Percentiles rank a stretch among this genome's conserved stretches.
phyloP scores from a whole-genome alignment of 1,140 invertebrate species.

The Helicoverpa armigera region DNA sequence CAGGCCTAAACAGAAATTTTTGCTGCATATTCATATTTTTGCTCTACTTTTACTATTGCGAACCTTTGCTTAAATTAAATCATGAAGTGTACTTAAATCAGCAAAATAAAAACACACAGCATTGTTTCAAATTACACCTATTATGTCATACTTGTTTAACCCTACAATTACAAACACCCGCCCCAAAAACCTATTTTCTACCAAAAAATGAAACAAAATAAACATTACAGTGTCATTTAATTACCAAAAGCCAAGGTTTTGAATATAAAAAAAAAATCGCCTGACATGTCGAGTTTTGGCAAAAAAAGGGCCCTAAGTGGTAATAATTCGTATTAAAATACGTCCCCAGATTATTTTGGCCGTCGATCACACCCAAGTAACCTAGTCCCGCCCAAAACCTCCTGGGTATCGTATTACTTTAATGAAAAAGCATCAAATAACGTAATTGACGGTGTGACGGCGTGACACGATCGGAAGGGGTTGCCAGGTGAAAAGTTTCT shows the following conservation, averaged over 20 bases:
- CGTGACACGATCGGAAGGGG: conserved; percentile 28
- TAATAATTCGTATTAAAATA: conserved; percentile 39
- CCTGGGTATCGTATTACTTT: conserved; percentile 73
- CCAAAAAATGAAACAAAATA: conserved; percentile 1
- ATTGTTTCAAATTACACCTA: not conserved
- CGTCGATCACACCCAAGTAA: conserved; percentile 67
- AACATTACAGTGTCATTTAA: not conserved
- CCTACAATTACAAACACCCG: not conserved
- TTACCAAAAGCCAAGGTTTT: conserved; percentile 30
- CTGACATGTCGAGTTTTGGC: conserved; percentile 17
- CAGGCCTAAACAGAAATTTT: not conserved
- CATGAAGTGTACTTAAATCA: too few species aligned
- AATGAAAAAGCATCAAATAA: conserved; percentile 85
- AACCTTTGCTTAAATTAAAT: not conserved
- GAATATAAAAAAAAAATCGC: conserved; percentile 1
- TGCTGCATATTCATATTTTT: not conserved
- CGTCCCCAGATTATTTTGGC: conserved; percentile 45
- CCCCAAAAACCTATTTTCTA: conserved; percentile 21
- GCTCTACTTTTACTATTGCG: not conserved
- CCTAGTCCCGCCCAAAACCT: conserved; percentile 70
- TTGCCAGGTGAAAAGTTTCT: conserved; percentile 32
- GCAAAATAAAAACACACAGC: not conserved
- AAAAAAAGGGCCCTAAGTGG: conserved; percentile 14
- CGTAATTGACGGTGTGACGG: conserved; percentile 73
- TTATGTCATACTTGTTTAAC: not conserved